phyloP scores from a whole-genome alignment of 2,797 vertebrate genomes.

The Cossypha dichroa region DNA sequence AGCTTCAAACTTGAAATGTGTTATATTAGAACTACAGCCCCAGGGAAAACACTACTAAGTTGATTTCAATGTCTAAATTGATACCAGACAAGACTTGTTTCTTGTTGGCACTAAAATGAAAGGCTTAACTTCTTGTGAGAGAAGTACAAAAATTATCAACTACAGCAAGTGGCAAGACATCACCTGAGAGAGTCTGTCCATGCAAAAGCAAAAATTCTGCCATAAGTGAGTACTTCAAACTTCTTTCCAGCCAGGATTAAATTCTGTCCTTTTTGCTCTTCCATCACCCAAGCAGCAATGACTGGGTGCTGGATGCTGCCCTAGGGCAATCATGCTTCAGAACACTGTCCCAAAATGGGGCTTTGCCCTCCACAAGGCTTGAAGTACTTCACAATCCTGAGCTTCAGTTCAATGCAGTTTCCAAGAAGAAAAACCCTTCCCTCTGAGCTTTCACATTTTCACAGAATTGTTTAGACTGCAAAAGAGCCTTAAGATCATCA shows the following conservation, averaged over 20 bases:
- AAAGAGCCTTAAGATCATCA: neutral
- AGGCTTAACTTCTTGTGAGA: neutral
- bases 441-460: neutral
- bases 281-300: neutral
- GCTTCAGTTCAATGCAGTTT: neutral
- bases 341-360: neutral
- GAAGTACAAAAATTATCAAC: neutral
- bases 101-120: neutral
- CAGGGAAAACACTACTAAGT: neutral
- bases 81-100: neutral
- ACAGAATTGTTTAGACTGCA: neutral
- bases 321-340: neutral
- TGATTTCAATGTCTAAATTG: neutral
- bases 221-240: neutral
- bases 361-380: neutral
- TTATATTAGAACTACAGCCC: neutral
- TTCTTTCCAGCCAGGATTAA: neutral
- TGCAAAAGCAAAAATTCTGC: neutral
- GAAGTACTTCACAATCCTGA: neutral
- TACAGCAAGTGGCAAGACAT: neutral
- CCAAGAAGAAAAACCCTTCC: neutral
- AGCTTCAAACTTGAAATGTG: neutral
- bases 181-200: neutral
- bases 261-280: neutral
- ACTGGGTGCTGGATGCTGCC: neutral